Conservation (phyloP, 23 tunicate genomes). For the Clavelina lepadiformis region DNA sequence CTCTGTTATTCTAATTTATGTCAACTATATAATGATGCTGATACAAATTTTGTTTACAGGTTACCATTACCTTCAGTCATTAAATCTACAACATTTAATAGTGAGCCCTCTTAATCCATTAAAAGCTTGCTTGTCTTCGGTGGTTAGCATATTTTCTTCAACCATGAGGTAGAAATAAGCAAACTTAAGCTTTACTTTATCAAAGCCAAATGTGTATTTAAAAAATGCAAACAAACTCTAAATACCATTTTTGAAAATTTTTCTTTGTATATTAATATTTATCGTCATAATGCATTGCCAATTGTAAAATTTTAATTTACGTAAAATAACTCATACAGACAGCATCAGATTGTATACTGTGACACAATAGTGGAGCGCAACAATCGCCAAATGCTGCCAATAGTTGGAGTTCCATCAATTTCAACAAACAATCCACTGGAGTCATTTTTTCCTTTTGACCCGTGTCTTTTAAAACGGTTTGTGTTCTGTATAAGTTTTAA, state of each 20-base stretch:
- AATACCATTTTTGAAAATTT: too few relatives aligned
- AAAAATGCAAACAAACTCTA: not conserved
- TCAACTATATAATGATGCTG: too few relatives aligned
- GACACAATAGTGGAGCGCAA: slow-evolving; percentile 79
- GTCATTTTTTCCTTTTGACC: slow-evolving; percentile 87
- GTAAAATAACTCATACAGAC: slow-evolving; percentile 22
- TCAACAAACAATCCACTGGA: slow-evolving; percentile 54
- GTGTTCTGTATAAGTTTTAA: too few relatives aligned
- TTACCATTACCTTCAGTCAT: slow-evolving; percentile 3
- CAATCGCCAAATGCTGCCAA: slow-evolving; percentile 57
- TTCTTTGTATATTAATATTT: too few relatives aligned
- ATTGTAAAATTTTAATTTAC: too few relatives aligned
- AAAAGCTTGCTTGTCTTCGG: slow-evolving; percentile 37
- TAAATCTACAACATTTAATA: slow-evolving; percentile 44
- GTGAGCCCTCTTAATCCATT: slow-evolving; percentile 52
- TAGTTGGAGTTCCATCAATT: slow-evolving; percentile 34
- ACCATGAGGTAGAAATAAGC: slow-evolving; percentile 69
- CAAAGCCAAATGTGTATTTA: too few relatives aligned
- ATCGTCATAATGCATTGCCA: too few relatives aligned
- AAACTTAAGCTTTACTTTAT: too few relatives aligned
- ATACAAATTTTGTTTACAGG: slow-evolving; percentile 15
- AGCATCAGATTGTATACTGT: slow-evolving; percentile 68
- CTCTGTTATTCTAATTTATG: too few relatives aligned
- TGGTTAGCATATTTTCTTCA: slow-evolving; percentile 42
- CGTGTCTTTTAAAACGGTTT: slow-evolving; percentile 57